Evolutionary conservation across 37 sponge, comb jelly and placozoan species (phyloP).

Genomic region (Diacarnus erythraeanus): DNA sequence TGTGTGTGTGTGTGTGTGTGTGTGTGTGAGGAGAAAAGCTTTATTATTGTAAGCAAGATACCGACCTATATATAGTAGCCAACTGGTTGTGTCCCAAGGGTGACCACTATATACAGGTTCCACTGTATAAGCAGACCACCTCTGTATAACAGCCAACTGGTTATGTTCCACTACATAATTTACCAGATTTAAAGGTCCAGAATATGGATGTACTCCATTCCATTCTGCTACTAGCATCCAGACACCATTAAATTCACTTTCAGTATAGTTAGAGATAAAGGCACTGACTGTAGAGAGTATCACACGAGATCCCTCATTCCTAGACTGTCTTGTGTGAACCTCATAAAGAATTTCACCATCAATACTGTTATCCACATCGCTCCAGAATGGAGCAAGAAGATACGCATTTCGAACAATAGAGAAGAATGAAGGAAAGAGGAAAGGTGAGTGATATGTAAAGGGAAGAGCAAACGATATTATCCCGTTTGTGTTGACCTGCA

Average conservation of each 20-base stretch:
- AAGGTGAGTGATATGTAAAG: neutral
- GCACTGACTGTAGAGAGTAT: slow-evolving; percentile 26
- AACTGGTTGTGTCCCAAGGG: no score
- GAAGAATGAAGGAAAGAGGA: neutral
- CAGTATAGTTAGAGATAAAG: slow-evolving; percentile 9
- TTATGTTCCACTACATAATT: no score
- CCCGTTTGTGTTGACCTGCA: slow-evolving; percentile 56
- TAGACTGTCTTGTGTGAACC: neutral
- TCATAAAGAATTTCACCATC: slow-evolving; percentile 49
- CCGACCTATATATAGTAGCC: no score
- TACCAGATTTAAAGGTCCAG: no score
- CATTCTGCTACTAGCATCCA: slow-evolving; percentile 62
- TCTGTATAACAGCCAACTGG: no score
- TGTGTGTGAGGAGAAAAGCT: no score
- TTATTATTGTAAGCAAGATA: no score
- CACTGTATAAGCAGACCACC: no score
- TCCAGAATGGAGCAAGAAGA: slow-evolving; percentile 68
- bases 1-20: no score
- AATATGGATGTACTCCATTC: slow-evolving; percentile 61
- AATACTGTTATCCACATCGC: slow-evolving; percentile 39
- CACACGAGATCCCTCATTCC: neutral
- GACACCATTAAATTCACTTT: slow-evolving; percentile 20
- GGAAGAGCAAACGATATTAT: slow-evolving; percentile 38
- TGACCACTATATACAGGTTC: no score
- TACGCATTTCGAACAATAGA: neutral